Evolutionary conservation across 2,797 vertebrate species (phyloP), one percentile per base, ranked within the genome.

Genomic region (Coreius guichenoti): DNA sequence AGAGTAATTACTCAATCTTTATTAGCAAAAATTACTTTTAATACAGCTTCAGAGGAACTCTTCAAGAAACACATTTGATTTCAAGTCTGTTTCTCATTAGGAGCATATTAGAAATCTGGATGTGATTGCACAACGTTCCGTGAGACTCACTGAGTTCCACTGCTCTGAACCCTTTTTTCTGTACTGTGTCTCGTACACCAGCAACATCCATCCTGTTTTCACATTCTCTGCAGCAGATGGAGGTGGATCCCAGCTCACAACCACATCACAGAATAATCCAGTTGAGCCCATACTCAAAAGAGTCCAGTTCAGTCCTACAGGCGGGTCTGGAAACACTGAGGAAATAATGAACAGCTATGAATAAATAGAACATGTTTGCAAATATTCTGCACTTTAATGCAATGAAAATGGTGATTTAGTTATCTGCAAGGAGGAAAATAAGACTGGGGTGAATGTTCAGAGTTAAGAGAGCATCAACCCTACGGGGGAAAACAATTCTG

Each of bases 251-350:
- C 98, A 99, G 89, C 86, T 96, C 86, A 99, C 90, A 90, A 96
- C 92, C 26, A 97, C 93, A 89, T 99, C 98, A 8, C 92, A 96
- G 87, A 85, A 45, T 23, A 87, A 78, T 13, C 84, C 86, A 26
- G 93, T 90, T 31, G 86, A 73, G 47, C 74, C 75, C 65, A 85
- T 39, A 26, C 49, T 82, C 56, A 89, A 68, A 54, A 90, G 88
- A 7, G 95, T 96, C 97, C 97, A 99, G 94, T 96, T 98, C 84
- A 99, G 93, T 31, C 86, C 84, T 58, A 95, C 82, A 1, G 98
- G 98, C 31, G 97, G 97, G 83, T 98, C 98, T 4, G 98, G 97
- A 91, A 96, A 93, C 68, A 99, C 98, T 99, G 93, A 49, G 84
- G 78, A 87, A 73, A 54, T 72, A 21, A 67, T 13, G 90, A 85